These are phyloP conservation scores for Unio delphinus DNA, from an alignment of 2,888 invertebrate genomes.

Conservation along the genomic window DNA sequence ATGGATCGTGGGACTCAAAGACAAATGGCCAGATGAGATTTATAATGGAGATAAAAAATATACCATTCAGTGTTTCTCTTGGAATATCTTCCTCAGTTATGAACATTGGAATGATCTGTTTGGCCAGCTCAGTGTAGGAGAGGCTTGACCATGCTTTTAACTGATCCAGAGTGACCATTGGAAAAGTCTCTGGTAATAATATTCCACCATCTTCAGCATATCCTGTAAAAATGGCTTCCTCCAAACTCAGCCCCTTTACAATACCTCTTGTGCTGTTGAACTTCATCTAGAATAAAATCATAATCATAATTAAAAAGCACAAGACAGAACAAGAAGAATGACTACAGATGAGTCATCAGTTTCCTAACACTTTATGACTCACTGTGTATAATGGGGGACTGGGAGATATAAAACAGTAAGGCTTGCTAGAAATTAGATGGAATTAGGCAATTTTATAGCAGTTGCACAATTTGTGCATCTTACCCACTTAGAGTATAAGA, in stretches of 20 bases:
- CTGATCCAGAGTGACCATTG: conserved; percentile 49
- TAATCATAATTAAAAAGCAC: too few relatives aligned
- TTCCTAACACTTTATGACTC: too few relatives aligned
- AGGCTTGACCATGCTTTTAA: conserved; percentile 65
- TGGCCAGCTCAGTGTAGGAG: conserved; percentile 68
- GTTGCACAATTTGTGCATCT: too few relatives aligned
- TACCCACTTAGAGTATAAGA: too few relatives aligned
- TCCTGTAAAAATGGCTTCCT: conserved; percentile 67
- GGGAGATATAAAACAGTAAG: too few relatives aligned
- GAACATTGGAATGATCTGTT: conserved; percentile 67
- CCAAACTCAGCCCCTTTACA: conserved; percentile 55
- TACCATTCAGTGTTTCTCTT: conserved; percentile 58
- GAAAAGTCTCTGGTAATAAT: conserved; percentile 70
- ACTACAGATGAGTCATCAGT: too few relatives aligned
- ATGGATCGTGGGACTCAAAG: not conserved
- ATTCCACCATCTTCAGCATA: conserved; percentile 73
- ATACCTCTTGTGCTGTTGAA: conserved; percentile 70
- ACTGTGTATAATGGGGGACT: too few relatives aligned
- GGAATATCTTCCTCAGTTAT: conserved; percentile 70
- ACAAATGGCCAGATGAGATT: not conserved
- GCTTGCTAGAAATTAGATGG: too few relatives aligned
- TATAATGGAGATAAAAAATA: conserved; percentile 1
- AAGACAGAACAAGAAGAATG: too few relatives aligned
- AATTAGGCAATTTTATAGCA: too few relatives aligned
- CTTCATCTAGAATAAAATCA: conserved; percentile 44